Conservation (phyloP, 2,113 vertebrate genomes). For the Rhinogobius similis region DNA sequence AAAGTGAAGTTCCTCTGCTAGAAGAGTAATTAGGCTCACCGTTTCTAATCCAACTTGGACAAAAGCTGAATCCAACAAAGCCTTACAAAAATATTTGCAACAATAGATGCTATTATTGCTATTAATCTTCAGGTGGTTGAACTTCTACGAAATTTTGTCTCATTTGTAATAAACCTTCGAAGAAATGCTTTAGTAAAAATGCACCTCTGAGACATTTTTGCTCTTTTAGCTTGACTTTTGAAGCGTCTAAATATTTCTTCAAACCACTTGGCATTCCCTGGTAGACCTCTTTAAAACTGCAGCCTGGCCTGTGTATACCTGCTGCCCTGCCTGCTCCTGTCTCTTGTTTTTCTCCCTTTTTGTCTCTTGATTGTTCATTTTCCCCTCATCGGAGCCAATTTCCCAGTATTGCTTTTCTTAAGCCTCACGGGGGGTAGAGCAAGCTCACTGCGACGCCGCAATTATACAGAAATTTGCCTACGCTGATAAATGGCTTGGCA, state of each 20-base stretch:
- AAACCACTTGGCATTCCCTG: background rate
- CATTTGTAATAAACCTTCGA: no score
- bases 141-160: no score
- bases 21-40: background rate
- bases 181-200: no score
- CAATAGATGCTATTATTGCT: no score
- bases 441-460: constrained; percentile 44
- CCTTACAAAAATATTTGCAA: background rate
- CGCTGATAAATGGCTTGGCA: constrained; percentile 43
- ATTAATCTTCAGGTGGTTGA: no score
- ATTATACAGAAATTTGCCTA: constrained; percentile 53
- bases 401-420: constrained; percentile 44
- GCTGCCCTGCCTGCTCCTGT: constrained; percentile 18
- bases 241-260: background rate
- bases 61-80: background rate
- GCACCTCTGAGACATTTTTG: background rate
- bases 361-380: constrained; percentile 46
- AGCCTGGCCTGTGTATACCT: background rate
- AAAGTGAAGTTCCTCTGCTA: background rate
- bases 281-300: background rate
- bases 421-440: constrained; percentile 51
- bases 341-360: constrained; percentile 18
- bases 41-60: background rate
- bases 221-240: background rate
- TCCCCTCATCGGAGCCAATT: constrained; percentile 47